Base-by-base conservation (phyloP, 2,113 vertebrate genomes). In the Potamarius usumacintae region DNA sequence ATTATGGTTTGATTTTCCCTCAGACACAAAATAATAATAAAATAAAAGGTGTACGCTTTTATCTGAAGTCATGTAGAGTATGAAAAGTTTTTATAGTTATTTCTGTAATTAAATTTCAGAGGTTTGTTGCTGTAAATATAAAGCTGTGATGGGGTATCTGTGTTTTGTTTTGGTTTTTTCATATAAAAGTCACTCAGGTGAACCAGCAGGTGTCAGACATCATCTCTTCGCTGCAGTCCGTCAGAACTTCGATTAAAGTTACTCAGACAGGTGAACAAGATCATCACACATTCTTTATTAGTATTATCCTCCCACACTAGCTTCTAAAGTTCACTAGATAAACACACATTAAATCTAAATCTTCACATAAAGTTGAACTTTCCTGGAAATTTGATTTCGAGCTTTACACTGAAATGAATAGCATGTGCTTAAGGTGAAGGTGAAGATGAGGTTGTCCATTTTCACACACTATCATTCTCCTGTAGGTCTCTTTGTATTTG, bases 161-260 rank as follows among this genome's bases (percentile, higher is more conserved):
- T 22, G 22, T 42, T 58, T 7, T 52, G 12, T 7, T 30, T 53
- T 11, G 25, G 1, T 34, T 27, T 57, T 15, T 62, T 48, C 27
- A 30, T 89, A 18, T 22, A 8, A 50, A 18, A 92, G 92, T 91
- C 48, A 88, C 92, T 69, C 86, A 91, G 81, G 60, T 92, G 57
- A 89, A 30, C 30, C 78, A 88, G 71, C 88, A 89, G 53, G 65
- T 92, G 5, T 77, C 85, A 8, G 91, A 91, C 5, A 50, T 90
- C 1, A 50, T 53, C 25, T 78, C 87, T 71, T 86, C 83, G 3
- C 22, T 91, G 25, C 15, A 86, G 30, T 25, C 53, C 0, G 0
- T 80, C 48, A 63, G 14, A 10, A n/a, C 58, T 18, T 60, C 80
- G 1, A 27, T 84, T 12, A 76, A 80, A 85, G 60, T 17, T 7